These are phyloP conservation scores for Macaca fascicularis DNA, from an alignment of 2,113 vertebrate species.

Conservation along the genomic window DNA sequence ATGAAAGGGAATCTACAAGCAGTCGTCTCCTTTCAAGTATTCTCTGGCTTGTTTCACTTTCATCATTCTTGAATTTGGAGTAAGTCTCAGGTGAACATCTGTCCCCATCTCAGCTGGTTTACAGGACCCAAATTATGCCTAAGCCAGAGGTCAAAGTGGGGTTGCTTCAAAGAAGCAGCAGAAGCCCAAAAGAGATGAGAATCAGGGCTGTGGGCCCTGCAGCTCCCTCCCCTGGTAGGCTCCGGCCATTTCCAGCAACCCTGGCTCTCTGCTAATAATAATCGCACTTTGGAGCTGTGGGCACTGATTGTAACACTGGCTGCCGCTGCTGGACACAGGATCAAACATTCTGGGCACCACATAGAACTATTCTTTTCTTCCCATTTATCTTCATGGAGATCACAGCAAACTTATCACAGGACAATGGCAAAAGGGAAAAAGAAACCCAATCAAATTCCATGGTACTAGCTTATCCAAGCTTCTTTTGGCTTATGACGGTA, in stretches of 20 bases:
- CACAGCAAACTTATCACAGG: neutral
- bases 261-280: neutral
- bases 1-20: rapidly evolving
- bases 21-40: neutral
- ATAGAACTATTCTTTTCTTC: neutral
- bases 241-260: neutral
- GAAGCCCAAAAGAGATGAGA: neutral
- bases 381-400: neutral
- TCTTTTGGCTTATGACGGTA: neutral
- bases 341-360: neutral
- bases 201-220: neutral
- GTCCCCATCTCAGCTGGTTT: neutral
- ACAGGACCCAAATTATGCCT: neutral
- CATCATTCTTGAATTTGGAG: neutral
- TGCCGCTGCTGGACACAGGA: neutral
- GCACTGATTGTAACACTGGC: rapidly evolving
- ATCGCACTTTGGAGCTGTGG: neutral
- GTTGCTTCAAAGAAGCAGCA: neutral
- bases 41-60: neutral
- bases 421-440: neutral
- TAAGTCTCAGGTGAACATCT: neutral
- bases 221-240: neutral
- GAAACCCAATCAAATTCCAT: neutral
- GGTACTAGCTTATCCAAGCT: neutral
- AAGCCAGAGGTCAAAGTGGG: neutral